Conservation (phyloP, 2,797 vertebrate species). For the Buceros bicornis region DNA sequence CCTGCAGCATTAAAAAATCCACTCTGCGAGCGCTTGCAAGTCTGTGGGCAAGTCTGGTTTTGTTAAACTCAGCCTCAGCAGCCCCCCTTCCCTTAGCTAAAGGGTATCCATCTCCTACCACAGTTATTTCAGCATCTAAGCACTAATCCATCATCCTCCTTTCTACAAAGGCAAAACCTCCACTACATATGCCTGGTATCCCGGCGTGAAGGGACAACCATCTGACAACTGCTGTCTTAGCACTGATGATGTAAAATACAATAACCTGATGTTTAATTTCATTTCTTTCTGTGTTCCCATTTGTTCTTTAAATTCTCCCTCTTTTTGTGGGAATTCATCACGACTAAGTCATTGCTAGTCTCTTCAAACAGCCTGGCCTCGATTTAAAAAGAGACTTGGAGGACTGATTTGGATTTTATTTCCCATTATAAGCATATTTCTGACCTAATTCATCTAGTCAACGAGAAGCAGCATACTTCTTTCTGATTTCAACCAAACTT, state of each 20-base stretch:
- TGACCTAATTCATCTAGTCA: not conserved
- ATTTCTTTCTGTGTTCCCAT: not conserved
- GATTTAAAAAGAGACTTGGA: not conserved
- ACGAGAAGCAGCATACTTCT: not conserved
- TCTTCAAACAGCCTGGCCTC: not conserved
- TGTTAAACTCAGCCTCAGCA: constrained; percentile 67
- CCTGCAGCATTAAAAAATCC: constrained; percentile 53
- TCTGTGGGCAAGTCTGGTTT: constrained; percentile 59
- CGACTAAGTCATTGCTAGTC: not conserved
- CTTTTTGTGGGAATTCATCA: not conserved
- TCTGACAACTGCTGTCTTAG: constrained; percentile 14
- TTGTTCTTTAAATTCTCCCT: constrained; percentile 2
- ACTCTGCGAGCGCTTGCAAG: constrained; percentile 52
- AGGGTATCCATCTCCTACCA: constrained; percentile 63
- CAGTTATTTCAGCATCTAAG: constrained; percentile 58
- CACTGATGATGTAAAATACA: not conserved
- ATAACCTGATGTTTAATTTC: constrained; percentile 6
- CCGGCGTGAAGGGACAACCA: constrained; percentile 19
- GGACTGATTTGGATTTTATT: constrained; percentile 21
- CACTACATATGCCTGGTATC: constrained; percentile 3
- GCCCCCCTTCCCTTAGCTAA: constrained; percentile 55
- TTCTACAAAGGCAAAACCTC: constrained; percentile 51
- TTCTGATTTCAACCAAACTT: not conserved
- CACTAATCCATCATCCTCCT: constrained; percentile 54
- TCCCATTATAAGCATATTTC: not conserved